These are phyloP conservation scores for Drosophila nasuta DNA, from an alignment of 1,140 invertebrate species.

Conservation along the genomic window DNA sequence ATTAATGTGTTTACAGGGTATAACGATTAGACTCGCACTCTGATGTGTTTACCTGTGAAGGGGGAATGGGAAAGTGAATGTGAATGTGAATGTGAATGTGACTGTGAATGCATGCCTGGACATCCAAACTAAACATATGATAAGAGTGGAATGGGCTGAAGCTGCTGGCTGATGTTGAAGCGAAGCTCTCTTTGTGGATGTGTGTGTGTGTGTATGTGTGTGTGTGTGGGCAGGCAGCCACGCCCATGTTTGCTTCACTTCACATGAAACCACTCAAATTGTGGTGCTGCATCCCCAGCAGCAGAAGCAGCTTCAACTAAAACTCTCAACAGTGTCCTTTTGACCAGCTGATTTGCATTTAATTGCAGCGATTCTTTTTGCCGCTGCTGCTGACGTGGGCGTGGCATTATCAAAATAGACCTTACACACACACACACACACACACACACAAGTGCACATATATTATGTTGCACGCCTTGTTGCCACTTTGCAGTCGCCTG, in stretches of 20 bases:
- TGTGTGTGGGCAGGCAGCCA: conserved; percentile 5
- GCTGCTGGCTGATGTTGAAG: neutral
- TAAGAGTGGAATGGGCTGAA: neutral
- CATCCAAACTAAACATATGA: conserved; percentile 38
- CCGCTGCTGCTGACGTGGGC: conserved; percentile 1
- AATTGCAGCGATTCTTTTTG: conserved; percentile 72
- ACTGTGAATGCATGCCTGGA: conserved; percentile 14
- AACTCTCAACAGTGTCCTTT: conserved; percentile 2
- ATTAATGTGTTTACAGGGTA: conserved; percentile 26
- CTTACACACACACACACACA: conserved; percentile 10
- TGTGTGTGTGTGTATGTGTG: too few species aligned
- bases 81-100: conserved; percentile 11
- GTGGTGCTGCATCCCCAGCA: conserved; percentile 16
- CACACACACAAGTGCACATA: neutral
- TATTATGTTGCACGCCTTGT: conserved; percentile 13
- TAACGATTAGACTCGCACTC: conserved; percentile 24
- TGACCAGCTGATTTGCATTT: conserved; percentile 75
- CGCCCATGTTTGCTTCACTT: conserved; percentile 44
- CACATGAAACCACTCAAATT: conserved; percentile 35
- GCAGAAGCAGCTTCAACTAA: neutral
- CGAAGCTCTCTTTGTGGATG: neutral
- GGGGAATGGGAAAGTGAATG: conserved; percentile 24
- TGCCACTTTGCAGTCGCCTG: conserved; percentile 3
- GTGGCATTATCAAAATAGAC: conserved; percentile 32
- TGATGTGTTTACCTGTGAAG: conserved; percentile 55